phyloP scores from a whole-genome alignment of 2,888 invertebrate genomes.

The Orthosia gracilis region DNA sequence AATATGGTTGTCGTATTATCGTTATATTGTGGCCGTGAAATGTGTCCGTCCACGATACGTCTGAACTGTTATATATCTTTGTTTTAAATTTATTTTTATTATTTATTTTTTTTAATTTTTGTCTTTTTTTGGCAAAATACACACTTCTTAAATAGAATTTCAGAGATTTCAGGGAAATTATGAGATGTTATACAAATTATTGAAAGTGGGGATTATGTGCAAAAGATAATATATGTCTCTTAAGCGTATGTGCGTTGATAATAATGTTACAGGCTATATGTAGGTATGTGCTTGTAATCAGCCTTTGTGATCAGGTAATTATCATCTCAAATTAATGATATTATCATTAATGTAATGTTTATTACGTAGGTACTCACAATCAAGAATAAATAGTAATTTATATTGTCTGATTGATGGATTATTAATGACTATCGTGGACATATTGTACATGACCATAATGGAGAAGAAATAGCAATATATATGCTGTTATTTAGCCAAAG shows the following conservation, averaged over 20 bases:
- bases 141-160: too few species aligned
- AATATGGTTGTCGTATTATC: too few species aligned
- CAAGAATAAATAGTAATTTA: slow-evolving; percentile 31
- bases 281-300: neutral
- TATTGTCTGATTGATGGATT: slow-evolving; percentile 27
- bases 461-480: neutral
- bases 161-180: neutral
- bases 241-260: neutral
- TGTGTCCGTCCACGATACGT: too few species aligned
- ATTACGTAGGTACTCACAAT: neutral
- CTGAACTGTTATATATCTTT: too few species aligned
- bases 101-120: too few species aligned
- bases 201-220: neutral
- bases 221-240: too few species aligned
- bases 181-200: neutral
- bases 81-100: too few species aligned
- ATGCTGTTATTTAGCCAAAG: neutral
- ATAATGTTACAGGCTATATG: neutral
- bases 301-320: neutral
- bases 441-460: neutral
- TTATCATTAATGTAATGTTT: slow-evolving; percentile 11
- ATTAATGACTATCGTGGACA: slow-evolving; percentile 10
- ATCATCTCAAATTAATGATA: slow-evolving; percentile 18
- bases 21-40: too few species aligned
- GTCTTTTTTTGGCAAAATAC: too few species aligned